These are phyloP conservation scores for Poeciliopsis prolifica DNA, from an alignment of 2,113 vertebrate genomes.

Conservation along the genomic window DNA sequence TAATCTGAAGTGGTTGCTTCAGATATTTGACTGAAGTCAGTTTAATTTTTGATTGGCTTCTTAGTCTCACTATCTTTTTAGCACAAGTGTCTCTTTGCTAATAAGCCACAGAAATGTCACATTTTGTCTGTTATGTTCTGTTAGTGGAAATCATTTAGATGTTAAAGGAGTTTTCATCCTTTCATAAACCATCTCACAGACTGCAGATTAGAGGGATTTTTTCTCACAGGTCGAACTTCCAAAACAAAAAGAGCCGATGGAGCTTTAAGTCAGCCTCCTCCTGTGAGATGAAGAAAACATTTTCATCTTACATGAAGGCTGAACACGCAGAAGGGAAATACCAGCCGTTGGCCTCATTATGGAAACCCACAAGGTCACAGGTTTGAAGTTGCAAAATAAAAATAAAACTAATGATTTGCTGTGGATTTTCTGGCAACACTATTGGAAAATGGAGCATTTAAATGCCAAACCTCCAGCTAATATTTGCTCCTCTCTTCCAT, in stretches of 20 bases:
- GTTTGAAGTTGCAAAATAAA: conserved; percentile 45
- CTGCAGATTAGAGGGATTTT: neutral
- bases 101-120: neutral
- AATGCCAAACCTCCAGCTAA: conserved; percentile 25
- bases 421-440: conserved; percentile 29
- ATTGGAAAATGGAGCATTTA: conserved; percentile 5
- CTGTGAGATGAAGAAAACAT: conserved; percentile 6
- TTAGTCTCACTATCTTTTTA: neutral
- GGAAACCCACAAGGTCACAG: conserved; percentile 7
- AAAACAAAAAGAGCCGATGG: conserved; percentile 15
- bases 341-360: conserved; percentile 19
- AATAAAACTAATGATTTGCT: conserved; percentile 35
- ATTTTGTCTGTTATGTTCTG: neutral
- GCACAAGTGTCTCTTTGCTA: neutral
- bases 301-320: conserved; percentile 7
- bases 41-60: neutral
- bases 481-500: conserved; percentile 2
- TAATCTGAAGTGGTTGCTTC: conserved; percentile 9
- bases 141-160: conserved; percentile 2
- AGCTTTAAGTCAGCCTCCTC: conserved; percentile 10
- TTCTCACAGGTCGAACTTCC: conserved; percentile 11
- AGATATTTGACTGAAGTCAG: neutral
- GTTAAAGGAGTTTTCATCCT: neutral
- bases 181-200: conserved; percentile 12
- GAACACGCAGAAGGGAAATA: conserved; percentile 22